Base-by-base conservation (phyloP, 1,140 invertebrate genomes). In the Drosophila novamexicana region DNA sequence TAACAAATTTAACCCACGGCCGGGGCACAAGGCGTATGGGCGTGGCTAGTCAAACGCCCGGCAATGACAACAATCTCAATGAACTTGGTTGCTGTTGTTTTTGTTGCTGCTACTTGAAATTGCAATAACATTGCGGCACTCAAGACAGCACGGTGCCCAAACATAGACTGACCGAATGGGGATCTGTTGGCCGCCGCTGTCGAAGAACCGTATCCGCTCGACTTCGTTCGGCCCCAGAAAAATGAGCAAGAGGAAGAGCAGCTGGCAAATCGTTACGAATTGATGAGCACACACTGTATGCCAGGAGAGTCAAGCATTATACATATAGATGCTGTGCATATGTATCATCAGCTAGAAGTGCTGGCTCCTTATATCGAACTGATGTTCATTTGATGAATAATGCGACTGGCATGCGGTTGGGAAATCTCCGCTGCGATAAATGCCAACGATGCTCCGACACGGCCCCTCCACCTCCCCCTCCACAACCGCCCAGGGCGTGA, bases 121-220 rank as follows among this genome's bases (percentile, higher is more conserved):
- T 78, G 75, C 80, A 68, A 63, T 67, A 78, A 78, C 81, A 89
- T 83, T 75, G 79, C 68, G 59, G 69, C 70, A 84, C 63, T 71
- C 84, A 75, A 79, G 54, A 84, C 78, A 66, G 70, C 68, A 81
- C 84, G 77, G 70, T 81, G 78, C 81, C 89, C 80, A 62, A 79
- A 80, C 53, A 61, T 72, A 73, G 80, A 88, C 84, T 88, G 84
- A 83, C 69, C 59, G 45, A 47, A 70, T 70, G 57, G 54, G 32
- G 62, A 57, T 40, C 40, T 44, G 47, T 54, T n/a, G 8, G 42
- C 40, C 56, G 49, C 70, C 54, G 32, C 16, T 47, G 34, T 50
- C 65, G 42, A 66, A 66, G 53, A 66, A 29, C 62, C 42, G 44
- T 45, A 62, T 68, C 16, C 49, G 63, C 45, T 71, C 52, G 50